A percentile compares a stretch with the other conserved stretches of the same genome.
Evolutionary conservation across 2,113 vertebrate genomes (phyloP).

Genomic region (Mobula hypostoma): DNA sequence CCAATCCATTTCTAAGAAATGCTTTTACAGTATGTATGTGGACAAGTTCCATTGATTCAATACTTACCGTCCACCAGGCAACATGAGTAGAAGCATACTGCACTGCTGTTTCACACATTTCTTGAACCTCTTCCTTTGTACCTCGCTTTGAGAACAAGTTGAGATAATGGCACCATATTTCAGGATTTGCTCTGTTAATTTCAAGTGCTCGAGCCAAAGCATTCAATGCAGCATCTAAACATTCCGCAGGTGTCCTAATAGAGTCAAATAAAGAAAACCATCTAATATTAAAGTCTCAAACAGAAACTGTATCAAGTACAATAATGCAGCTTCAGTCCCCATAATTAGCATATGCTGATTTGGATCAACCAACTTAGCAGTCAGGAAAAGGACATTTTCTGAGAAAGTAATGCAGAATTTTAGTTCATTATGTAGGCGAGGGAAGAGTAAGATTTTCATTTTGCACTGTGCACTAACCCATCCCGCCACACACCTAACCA

Average conservation of each 20-base stretch:
- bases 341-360: not conserved
- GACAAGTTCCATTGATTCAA: not conserved
- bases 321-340: not conserved
- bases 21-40: not conserved
- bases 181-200: conserved; percentile 81
- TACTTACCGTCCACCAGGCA: conserved; percentile 90
- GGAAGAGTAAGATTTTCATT: too few species aligned
- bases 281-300: not conserved
- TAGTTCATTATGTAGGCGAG: too few species aligned
- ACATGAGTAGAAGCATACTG: conserved; percentile 78
- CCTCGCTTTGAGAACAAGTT: conserved; percentile 80
- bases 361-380: too few species aligned
- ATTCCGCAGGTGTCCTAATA: conserved; percentile 67
- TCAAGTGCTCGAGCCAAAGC: conserved; percentile 88
- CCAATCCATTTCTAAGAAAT: not conserved
- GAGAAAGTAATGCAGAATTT: too few species aligned
- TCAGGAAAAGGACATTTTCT: too few species aligned
- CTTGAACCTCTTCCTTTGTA: conserved; percentile 79
- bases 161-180: conserved; percentile 96
- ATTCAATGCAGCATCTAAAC: conserved; percentile 87
- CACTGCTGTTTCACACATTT: conserved; percentile 97
- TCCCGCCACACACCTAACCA: too few species aligned
- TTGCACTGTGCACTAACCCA: too few species aligned
- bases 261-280: not conserved
- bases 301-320: not conserved